A percentile compares a stretch with the other conserved stretches of the same genome.
Conservation (phyloP, 2,797 vertebrate genomes). For the Notolepis coatsorum region DNA sequence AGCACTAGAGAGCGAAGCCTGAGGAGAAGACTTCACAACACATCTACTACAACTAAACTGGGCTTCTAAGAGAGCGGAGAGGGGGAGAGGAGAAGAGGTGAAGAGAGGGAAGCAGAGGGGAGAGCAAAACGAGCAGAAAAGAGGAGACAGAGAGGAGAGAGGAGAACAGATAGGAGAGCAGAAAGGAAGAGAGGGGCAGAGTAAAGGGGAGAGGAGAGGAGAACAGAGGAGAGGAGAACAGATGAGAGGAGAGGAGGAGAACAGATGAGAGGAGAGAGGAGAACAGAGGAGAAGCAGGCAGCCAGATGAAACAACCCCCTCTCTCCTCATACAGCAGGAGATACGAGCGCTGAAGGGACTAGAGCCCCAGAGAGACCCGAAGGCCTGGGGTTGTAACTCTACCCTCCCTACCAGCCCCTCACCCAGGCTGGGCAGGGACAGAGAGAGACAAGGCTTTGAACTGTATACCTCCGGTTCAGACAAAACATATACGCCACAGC, state of each 20-base stretch:
- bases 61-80: constrained; percentile 60
- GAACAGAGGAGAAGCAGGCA: constrained; percentile 57
- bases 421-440: constrained; percentile 3
- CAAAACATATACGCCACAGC: constrained; percentile 18
- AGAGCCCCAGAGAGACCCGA: constrained; percentile 70
- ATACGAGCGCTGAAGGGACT: constrained; percentile 71
- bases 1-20: constrained; percentile 63
- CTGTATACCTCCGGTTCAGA: constrained; percentile 10
- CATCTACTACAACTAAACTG: constrained; percentile 63
- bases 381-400: constrained; percentile 47
- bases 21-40: constrained; percentile 73
- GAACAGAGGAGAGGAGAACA: no score
- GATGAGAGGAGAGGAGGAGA: no score
- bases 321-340: constrained; percentile 70
- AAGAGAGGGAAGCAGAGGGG: no score
- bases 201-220: no score
- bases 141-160: no score
- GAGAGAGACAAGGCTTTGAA: neutral
- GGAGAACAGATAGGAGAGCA: no score
- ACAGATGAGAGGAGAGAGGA: no score
- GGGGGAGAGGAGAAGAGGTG: no score
- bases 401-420: constrained; percentile 41
- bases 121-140: no score
- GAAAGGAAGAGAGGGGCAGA: no score
- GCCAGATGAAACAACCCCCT: constrained; percentile 79